Evolutionary conservation across 2,113 vertebrate genomes (phyloP).

Genomic region (Ammodytes marinus): DNA sequence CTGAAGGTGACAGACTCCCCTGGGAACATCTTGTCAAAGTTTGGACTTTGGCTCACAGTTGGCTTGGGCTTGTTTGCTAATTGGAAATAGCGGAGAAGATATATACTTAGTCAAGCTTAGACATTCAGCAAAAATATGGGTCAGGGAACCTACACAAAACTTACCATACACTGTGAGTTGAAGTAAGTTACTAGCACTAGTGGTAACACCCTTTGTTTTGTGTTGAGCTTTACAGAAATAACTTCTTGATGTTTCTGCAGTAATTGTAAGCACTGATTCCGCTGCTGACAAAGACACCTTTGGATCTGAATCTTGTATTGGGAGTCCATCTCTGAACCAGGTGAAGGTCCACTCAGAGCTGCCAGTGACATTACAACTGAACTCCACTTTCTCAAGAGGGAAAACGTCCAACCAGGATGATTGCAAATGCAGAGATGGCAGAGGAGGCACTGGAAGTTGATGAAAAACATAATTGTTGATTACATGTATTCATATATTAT

Average conservation of each 20-base stretch:
- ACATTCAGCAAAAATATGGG: not conserved
- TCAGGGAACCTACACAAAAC: not conserved
- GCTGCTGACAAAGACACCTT: not conserved
- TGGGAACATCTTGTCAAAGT: conserved; percentile 16
- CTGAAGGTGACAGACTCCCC: conserved; percentile 51
- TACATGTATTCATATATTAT: not conserved
- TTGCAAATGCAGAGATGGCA: conserved; percentile 18
- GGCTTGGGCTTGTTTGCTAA: conserved; percentile 35
- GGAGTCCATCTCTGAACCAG: conserved; percentile 37
- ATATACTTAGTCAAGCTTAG: not conserved
- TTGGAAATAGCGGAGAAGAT: not conserved
- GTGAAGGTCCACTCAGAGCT: conserved; percentile 50
- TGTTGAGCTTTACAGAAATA: conserved; percentile 65
- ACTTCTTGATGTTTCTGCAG: not conserved
- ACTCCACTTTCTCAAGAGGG: conserved; percentile 51
- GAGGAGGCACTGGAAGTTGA: conserved; percentile 49
- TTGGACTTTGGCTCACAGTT: not conserved
- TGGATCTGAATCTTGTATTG: not conserved
- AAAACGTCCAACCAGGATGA: conserved; percentile 33
- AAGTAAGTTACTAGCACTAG: rapidly evolving
- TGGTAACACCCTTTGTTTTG: not conserved
- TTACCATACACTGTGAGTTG: conserved; percentile 36
- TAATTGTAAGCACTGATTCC: conserved; percentile 26
- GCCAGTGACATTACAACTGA: conserved; percentile 21
- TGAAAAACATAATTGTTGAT: not conserved